Conservation (phyloP, 2,888 invertebrate genomes). For the Macropis europaea region DNA sequence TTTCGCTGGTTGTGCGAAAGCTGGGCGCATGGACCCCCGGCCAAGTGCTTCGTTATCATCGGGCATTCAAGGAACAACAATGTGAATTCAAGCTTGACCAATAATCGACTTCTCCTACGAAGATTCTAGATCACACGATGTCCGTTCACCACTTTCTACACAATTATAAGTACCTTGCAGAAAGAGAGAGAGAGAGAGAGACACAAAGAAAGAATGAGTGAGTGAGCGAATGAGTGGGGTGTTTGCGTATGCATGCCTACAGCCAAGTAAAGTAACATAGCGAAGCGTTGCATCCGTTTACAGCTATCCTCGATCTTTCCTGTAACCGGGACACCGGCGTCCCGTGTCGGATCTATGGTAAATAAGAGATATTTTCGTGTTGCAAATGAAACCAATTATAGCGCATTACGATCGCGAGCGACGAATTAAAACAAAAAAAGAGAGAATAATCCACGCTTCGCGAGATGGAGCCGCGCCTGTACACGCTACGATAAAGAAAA, state of each 20-base stretch:
- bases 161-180: slow-evolving; percentile 21
- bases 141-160: slow-evolving; percentile 29
- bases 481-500: not conserved
- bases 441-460: not conserved
- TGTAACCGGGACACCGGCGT: slow-evolving; percentile 29
- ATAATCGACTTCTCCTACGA: not conserved
- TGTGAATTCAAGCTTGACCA: slow-evolving; percentile 9
- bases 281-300: slow-evolving; percentile 31
- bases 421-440: not conserved
- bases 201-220: not conserved
- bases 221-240: slow-evolving; percentile 1
- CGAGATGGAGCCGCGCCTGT: slow-evolving; percentile 15
- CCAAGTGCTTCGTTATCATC: slow-evolving; percentile 33
- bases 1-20: slow-evolving; percentile 5
- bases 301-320: slow-evolving; percentile 35
- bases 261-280: slow-evolving; percentile 34
- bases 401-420: slow-evolving; percentile 6
- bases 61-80: slow-evolving; percentile 13
- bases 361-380: slow-evolving; percentile 59
- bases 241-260: slow-evolving; percentile 36
- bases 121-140: not conserved
- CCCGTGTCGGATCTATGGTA: slow-evolving; percentile 21
- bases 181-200: not conserved
- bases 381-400: slow-evolving; percentile 32
- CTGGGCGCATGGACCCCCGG: slow-evolving; percentile 16